Conservation (phyloP, 1,140 invertebrate species). For the Helicorthomorpha holstii region DNA sequence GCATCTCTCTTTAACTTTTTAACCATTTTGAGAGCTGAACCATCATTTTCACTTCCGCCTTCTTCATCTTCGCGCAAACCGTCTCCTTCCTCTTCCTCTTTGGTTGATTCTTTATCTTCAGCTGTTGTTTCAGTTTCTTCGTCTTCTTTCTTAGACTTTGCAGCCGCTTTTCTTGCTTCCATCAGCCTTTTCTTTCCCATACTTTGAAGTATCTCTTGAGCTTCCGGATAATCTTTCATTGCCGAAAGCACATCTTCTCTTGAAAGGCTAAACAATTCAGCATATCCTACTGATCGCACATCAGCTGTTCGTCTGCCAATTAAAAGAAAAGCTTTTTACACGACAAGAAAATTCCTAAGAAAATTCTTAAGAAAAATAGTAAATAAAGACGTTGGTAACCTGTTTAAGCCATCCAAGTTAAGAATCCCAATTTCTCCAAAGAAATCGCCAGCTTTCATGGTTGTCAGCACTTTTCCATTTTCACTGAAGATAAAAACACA, state of each 20-base stretch:
- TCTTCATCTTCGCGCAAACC: not conserved
- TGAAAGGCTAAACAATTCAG: constrained; percentile 84
- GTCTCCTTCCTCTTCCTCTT: constrained; percentile 49
- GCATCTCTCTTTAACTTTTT: constrained; percentile 65
- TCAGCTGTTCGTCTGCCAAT: constrained; percentile 71
- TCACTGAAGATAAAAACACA: constrained; percentile 45
- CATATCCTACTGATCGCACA: constrained; percentile 87
- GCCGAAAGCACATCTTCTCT: constrained; percentile 85
- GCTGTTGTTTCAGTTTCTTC: too few relatives aligned
- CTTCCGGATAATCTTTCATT: constrained; percentile 93
- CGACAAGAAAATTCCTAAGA: too few relatives aligned
- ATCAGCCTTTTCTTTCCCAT: constrained; percentile 70
- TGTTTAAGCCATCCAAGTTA: constrained; percentile 87
- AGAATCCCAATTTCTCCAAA: constrained; percentile 96
- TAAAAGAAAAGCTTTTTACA: not conserved
- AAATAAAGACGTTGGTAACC: constrained; percentile 35
- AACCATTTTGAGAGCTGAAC: constrained; percentile 35
- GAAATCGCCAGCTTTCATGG: constrained; percentile 94
- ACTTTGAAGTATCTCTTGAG: constrained; percentile 68
- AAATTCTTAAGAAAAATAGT: not conserved
- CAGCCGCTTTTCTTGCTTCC: constrained; percentile 43
- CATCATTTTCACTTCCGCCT: not conserved
- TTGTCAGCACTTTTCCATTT: constrained; percentile 75
- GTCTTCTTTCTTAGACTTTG: constrained; percentile 1
- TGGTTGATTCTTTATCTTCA: constrained; percentile 62